Conservation (phyloP, 1,140 invertebrate genomes). For the Microplitis mediator region DNA sequence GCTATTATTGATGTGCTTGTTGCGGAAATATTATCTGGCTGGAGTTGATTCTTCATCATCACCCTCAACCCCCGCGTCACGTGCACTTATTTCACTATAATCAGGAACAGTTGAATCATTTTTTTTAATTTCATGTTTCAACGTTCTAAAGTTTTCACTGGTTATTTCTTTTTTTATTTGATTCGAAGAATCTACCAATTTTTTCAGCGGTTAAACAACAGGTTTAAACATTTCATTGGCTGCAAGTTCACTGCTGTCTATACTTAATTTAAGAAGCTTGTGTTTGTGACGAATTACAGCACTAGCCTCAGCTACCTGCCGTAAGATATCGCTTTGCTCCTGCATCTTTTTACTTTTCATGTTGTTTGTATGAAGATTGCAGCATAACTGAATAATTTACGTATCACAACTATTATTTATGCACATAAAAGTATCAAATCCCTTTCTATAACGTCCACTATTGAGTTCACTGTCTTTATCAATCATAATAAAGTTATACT, state of each 20-base stretch:
- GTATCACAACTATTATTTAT: neutral
- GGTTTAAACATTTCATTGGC: slow-evolving; percentile 23
- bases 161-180: no score
- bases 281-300: neutral
- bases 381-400: neutral
- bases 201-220: slow-evolving; percentile 1
- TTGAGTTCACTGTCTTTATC: slow-evolving; percentile 42
- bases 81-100: no score
- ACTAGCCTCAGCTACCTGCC: neutral
- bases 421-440: slow-evolving; percentile 39
- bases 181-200: no score
- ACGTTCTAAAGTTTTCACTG: no score
- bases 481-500: slow-evolving; percentile 43
- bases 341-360: neutral
- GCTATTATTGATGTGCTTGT: no score
- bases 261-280: slow-evolving; percentile 24
- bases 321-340: neutral
- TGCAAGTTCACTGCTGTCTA: slow-evolving; percentile 3
- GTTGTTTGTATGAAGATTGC: no score
- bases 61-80: no score
- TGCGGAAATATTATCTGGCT: no score
- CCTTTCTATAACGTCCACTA: slow-evolving; percentile 38
- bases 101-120: no score
- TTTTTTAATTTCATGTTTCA: no score
- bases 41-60: no score